These are phyloP conservation scores for Bibio marci DNA, from an alignment of 2,888 invertebrate species.

Conservation along the genomic window DNA sequence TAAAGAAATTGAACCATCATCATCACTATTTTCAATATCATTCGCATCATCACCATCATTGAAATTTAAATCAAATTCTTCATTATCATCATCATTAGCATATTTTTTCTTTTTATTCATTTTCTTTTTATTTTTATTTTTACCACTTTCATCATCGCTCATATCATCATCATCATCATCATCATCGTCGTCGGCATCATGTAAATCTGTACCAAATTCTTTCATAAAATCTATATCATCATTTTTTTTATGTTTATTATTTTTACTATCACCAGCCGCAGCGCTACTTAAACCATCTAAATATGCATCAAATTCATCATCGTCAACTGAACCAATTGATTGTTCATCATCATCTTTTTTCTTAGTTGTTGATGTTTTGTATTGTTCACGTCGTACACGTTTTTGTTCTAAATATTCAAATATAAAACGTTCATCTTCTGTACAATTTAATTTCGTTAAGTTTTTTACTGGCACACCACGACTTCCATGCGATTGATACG, in stretches of 20 bases:
- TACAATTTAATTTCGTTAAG: constrained; percentile 50
- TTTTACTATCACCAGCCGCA: not conserved
- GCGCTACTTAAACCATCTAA: constrained; percentile 28
- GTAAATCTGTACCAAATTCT: constrained; percentile 16
- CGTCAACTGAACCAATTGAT: constrained; percentile 53
- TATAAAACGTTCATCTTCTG: constrained; percentile 78
- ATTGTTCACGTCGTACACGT: constrained; percentile 28
- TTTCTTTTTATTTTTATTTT: constrained; percentile 10
- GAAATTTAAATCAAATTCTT: constrained; percentile 19
- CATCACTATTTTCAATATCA: constrained; percentile 4
- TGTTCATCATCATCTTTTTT: constrained; percentile 38
- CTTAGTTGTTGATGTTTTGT: constrained; percentile 25
- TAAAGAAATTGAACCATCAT: constrained; percentile 14
- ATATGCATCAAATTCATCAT: constrained; percentile 35
- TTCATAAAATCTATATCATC: constrained; percentile 21
- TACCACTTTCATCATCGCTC: constrained; percentile 11
- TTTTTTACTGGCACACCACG: constrained; percentile 59
- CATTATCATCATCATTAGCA: constrained; percentile 20
- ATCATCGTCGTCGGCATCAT: constrained; percentile 22
- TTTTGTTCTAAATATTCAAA: constrained; percentile 42
- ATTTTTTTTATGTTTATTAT: constrained; percentile 15
- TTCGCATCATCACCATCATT: constrained; percentile 30
- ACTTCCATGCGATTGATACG: constrained; percentile 51
- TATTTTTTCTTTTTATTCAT: constrained; percentile 19
- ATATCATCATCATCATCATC: constrained; percentile 25